phyloP scores from a whole-genome alignment of 2,888 invertebrate genomes.

The Caradrina clavipalpis region DNA sequence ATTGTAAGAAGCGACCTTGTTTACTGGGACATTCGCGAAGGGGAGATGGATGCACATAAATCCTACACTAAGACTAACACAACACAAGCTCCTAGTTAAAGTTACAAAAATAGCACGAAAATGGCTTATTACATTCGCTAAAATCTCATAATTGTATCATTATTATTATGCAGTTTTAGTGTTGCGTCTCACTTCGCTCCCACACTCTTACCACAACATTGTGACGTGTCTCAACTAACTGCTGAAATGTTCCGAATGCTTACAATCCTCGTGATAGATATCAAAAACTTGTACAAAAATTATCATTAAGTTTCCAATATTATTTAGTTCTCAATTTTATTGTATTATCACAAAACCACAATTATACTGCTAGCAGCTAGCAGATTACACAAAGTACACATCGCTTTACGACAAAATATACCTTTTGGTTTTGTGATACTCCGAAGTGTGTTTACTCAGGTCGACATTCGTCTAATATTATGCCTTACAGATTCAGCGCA shows the following conservation, averaged over 20 bases:
- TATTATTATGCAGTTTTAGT: constrained; percentile 81
- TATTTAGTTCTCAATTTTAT: constrained; percentile 87
- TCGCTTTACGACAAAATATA: constrained; percentile 79
- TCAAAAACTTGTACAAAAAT: constrained; percentile 86
- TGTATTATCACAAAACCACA: constrained; percentile 89
- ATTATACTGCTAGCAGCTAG: constrained; percentile 90
- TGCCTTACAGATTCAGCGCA: constrained; percentile 24
- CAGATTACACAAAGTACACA: constrained; percentile 83
- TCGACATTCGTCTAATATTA: constrained; percentile 16
- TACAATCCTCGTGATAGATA: constrained; percentile 72
- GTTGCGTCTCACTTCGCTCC: constrained; percentile 76
- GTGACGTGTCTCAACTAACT: constrained; percentile 63
- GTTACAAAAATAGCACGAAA: constrained; percentile 88
- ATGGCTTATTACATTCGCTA: constrained; percentile 86
- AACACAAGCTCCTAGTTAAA: constrained; percentile 88
- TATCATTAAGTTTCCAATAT: constrained; percentile 81
- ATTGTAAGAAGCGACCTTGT: constrained; percentile 25
- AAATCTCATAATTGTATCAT: constrained; percentile 83
- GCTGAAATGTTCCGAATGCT: constrained; percentile 69
- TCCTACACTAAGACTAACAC: constrained; percentile 84
- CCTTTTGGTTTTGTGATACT: constrained; percentile 76
- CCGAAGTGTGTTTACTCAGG: constrained; percentile 67
- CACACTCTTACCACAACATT: constrained; percentile 57
- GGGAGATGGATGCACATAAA: constrained; percentile 74
- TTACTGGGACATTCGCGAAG: constrained; percentile 66